Evolutionary conservation across 37 sponge, comb jelly and placozoan species (phyloP).

Genomic region (Halichondria panicea): DNA sequence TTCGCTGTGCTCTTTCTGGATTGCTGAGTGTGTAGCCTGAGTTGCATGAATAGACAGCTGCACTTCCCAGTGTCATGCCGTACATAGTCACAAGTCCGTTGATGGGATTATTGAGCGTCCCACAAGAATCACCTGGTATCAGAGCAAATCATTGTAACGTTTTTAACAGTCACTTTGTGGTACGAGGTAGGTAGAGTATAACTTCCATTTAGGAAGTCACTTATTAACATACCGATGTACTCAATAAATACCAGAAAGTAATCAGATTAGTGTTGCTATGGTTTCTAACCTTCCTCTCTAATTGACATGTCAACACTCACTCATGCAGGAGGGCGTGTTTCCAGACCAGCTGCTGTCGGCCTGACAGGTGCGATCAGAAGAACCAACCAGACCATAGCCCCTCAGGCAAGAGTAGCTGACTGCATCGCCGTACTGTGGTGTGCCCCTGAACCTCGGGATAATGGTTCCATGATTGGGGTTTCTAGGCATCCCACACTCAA

Average conservation of each 20-base stretch:
- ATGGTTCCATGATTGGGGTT: too few species aligned
- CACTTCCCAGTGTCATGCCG: not conserved
- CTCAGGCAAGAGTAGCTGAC: conserved; percentile 55
- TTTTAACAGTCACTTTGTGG: too few species aligned
- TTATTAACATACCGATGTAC: not conserved
- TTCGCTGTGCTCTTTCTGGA: conserved; percentile 12
- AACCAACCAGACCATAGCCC: conserved; percentile 45
- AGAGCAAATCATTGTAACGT: too few species aligned
- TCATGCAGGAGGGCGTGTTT: conserved; percentile 39
- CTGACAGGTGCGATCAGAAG: conserved; percentile 39
- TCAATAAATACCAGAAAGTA: too few species aligned
- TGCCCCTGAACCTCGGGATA: too few species aligned
- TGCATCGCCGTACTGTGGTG: conserved; percentile 5
- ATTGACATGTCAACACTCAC: conserved; percentile 27
- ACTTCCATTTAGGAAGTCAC: too few species aligned
- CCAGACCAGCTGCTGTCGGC: conserved; percentile 60
- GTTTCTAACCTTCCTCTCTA: not conserved
- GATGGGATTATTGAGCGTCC: not conserved
- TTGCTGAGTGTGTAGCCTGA: conserved; percentile 42
- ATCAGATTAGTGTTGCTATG: too few species aligned
- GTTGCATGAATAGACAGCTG: conserved; percentile 39
- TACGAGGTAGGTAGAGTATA: too few species aligned
- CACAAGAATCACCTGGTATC: conserved; percentile 4
- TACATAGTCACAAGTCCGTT: conserved; percentile 2
- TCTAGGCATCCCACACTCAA: too few species aligned